Conservation (phyloP, 2,888 invertebrate species). For the Sesia apiformis region DNA sequence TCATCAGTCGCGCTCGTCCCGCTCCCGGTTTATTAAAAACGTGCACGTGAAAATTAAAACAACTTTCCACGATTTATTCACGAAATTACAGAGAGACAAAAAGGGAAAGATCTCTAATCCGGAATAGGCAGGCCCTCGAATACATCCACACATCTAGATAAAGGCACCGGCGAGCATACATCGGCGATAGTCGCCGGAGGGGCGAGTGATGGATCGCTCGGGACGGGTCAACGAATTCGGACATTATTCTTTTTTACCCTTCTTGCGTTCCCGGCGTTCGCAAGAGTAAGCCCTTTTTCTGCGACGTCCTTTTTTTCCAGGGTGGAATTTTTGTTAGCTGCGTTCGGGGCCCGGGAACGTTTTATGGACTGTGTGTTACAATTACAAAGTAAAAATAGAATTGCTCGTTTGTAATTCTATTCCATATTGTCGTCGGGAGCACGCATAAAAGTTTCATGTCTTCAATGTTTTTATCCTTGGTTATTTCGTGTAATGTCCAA, state of each 20-base stretch:
- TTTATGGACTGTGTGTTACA: conserved; percentile 68
- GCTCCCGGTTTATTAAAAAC: conserved; percentile 20
- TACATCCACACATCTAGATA: conserved; percentile 64
- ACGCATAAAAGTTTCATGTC: conserved; percentile 27
- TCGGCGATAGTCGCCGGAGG: conserved; percentile 59
- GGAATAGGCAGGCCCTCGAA: conserved; percentile 44
- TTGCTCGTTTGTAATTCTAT: conserved; percentile 59
- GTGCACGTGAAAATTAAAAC: conserved; percentile 14
- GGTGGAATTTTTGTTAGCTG: conserved; percentile 57
- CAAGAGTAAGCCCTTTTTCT: conserved; percentile 73
- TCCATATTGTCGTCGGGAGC: conserved; percentile 42
- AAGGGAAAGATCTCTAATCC: conserved; percentile 56
- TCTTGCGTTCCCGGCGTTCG: conserved; percentile 66
- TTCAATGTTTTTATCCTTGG: conserved; percentile 10
- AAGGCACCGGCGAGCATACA: conserved; percentile 41
- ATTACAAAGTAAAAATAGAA: conserved; percentile 73
- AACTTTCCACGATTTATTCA: conserved; percentile 16
- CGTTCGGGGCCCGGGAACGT: conserved; percentile 41
- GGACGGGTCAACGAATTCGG: conserved; percentile 76
- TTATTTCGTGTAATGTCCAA: conserved; percentile 13
- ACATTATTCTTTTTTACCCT: conserved; percentile 77
- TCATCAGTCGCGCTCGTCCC: conserved; percentile 14
- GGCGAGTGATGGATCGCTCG: conserved; percentile 73
- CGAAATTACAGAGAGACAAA: conserved; percentile 32
- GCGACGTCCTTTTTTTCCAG: conserved; percentile 66